These are phyloP conservation scores for Cryptophagus acutangulus DNA, from an alignment of 2,888 invertebrate species.

Conservation along the genomic window DNA sequence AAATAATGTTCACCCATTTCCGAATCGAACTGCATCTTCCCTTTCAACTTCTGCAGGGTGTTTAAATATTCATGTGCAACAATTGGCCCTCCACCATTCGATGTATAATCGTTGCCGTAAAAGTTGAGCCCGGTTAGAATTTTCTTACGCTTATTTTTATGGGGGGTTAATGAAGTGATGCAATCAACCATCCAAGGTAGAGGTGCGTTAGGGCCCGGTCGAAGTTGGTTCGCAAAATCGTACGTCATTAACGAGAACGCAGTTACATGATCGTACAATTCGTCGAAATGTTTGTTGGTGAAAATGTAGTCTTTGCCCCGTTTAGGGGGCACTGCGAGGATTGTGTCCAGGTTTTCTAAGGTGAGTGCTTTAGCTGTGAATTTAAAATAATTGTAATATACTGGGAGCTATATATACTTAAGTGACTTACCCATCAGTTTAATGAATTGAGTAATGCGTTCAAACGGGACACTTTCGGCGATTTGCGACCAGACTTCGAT, in stretches of 20 bases:
- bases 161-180: constrained; percentile 67
- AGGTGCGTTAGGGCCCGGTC: constrained; percentile 88
- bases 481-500: constrained; percentile 87
- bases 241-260: constrained; percentile 96
- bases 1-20: constrained; percentile 78
- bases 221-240: constrained; percentile 79
- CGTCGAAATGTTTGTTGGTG: constrained; percentile 68
- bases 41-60: constrained; percentile 67
- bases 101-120: constrained; percentile 85
- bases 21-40: constrained; percentile 72
- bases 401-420: too few species aligned
- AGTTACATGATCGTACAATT: constrained; percentile 70
- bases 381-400: background rate
- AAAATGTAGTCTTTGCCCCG: constrained; percentile 63
- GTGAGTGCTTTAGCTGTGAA: constrained; percentile 48
- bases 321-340: constrained; percentile 79
- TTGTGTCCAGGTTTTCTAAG: constrained; percentile 55
- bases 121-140: constrained; percentile 88
- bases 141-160: constrained; percentile 62
- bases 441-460: constrained; percentile 58
- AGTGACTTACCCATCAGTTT: constrained; percentile 57
- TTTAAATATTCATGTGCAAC: constrained; percentile 74
- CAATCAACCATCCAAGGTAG: constrained; percentile 75
- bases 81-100: constrained; percentile 80
- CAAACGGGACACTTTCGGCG: constrained; percentile 58